Base-by-base conservation (phyloP, 1,140 invertebrate genomes). In the Formica exsecta region DNA sequence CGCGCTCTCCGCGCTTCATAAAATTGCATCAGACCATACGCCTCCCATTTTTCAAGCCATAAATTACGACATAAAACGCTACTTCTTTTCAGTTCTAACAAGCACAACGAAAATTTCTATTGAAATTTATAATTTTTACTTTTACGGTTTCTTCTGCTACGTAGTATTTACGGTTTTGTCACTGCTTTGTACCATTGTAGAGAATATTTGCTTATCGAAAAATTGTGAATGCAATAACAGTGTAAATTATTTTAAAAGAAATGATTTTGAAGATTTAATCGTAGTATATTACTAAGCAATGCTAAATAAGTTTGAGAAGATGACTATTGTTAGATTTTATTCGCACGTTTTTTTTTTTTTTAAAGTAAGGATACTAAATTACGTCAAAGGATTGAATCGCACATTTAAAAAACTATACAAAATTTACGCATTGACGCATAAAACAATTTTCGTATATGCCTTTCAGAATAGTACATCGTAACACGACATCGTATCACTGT, bases 1-100 rank as follows among this genome's bases (percentile, higher is more conserved):
- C 38, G 77, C 77, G 76, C 62, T 70, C 65, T 44, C 65, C 36
- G 77, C 77, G 65, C 4, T 51, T 51, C 16, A 51, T 77, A 77
- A 65, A 77, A 25, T 77, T 65, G 61, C 25, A 44, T 25, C 79
- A 71, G 19, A 48, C 54, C 57, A 83, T 73, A 61, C 51, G 22
- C 68, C 48, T 48, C 48, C 59, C 62, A 73, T 41, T 71, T 51
- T 51, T 54, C 44, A 74, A 48, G 36, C 57, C 71, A 64, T 38
- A 11, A 66, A 36, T 66, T 62, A 74, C 79, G 54, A 74, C 38
- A 36, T 41, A 7, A 61, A 73, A 74, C 13, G 25, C n/a, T 57
- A 73, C 38, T 16, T 48, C 48, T 32, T 36, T 59, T 48, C 71
- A 70, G 25, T 73, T 74, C 68, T 54, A 54, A 73, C 68, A 61